Base-by-base conservation (phyloP, 2,113 vertebrate genomes). In the Halcyon malimbica region DNA sequence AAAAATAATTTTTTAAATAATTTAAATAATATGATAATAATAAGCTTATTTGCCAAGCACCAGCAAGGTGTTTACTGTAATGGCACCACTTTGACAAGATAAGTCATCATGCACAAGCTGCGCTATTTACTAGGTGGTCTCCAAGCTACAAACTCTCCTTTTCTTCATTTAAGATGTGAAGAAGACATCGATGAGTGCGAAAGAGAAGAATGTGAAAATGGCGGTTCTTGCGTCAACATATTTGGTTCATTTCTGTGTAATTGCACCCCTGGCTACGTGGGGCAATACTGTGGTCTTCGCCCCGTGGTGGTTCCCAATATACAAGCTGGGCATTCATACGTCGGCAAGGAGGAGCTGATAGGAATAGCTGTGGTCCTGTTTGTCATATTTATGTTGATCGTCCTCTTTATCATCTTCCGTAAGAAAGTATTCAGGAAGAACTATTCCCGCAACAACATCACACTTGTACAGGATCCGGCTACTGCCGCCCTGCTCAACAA, bases 221-320 rank as follows among this genome's bases (percentile, higher is more conserved):
- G 99, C 3, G 99, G 99, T 5, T 94, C 98, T 50, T 99, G 99
- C 5, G 98, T 99, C 87, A 99, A 99, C 89, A 94, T 99, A 33
- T 99, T 99, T 5, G 99, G 99, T 25, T 99, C 99, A 6, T 99
- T 99, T 97, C 98, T 99, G 71, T 99, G 99, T 85, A 99, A 99
- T 98, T 99, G 99, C 98, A 99, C 99, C 0, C 97, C 98, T 0
- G 99, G 99, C 78, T 99, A 98, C 2, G 99, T 99, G 95, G 99
- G 99, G 11, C 99, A 99, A 90, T 98, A 98, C 93, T 99, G 99
- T 46, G 97, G 98, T 46, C 97, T 99, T 80, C 98, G 99, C 11
- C 99, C 99, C 0, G 98, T 99, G 18, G 98, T 99, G 7, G 99
- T 99, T 51, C 99, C 99, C 10, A 99, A 99, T 95, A 99, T 99